A percentile compares a stretch with the other conserved stretches of the same genome.
These are phyloP conservation scores for Agrochola circellaris DNA, from an alignment of 2,888 invertebrate species.

Conservation along the genomic window DNA sequence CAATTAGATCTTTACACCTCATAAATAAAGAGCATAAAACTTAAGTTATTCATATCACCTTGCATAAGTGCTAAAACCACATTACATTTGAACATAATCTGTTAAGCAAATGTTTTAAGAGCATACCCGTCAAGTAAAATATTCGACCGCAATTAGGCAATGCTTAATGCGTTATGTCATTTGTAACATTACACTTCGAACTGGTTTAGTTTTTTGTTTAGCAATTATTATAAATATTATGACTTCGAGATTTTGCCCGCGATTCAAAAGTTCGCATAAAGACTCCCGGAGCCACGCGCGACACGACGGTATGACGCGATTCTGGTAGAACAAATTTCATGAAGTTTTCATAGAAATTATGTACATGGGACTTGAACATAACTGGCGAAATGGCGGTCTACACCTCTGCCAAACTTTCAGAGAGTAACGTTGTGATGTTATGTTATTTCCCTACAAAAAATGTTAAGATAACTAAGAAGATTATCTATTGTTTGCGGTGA, in stretches of 20 bases:
- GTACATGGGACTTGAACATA: too few relatives aligned
- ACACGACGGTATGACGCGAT: too few relatives aligned
- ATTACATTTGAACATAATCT: conserved; percentile 34
- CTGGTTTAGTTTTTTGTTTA: conserved; percentile 42
- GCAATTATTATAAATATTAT: neutral
- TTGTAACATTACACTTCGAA: conserved; percentile 36
- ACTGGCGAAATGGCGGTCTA: too few relatives aligned
- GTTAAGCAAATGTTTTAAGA: conserved; percentile 23
- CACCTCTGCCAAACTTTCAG: too few relatives aligned
- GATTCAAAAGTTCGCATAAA: neutral
- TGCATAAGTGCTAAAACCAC: conserved; percentile 28
- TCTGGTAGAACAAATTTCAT: too few relatives aligned
- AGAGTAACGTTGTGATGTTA: too few relatives aligned
- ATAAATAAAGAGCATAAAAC: conserved; percentile 8
- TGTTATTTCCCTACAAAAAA: neutral
- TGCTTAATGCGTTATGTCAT: conserved; percentile 37
- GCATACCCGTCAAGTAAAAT: conserved; percentile 16
- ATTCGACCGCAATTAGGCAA: conserved; percentile 40
- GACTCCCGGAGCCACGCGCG: too few relatives aligned
- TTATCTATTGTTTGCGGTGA: too few relatives aligned
- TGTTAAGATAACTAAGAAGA: neutral
- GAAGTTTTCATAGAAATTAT: too few relatives aligned
- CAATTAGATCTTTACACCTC: conserved; percentile 40
- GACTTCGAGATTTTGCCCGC: neutral
- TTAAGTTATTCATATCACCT: conserved; percentile 4